These are phyloP conservation scores for Periphyllus acericola DNA, from an alignment of 2,888 invertebrate species.

Conservation along the genomic window DNA sequence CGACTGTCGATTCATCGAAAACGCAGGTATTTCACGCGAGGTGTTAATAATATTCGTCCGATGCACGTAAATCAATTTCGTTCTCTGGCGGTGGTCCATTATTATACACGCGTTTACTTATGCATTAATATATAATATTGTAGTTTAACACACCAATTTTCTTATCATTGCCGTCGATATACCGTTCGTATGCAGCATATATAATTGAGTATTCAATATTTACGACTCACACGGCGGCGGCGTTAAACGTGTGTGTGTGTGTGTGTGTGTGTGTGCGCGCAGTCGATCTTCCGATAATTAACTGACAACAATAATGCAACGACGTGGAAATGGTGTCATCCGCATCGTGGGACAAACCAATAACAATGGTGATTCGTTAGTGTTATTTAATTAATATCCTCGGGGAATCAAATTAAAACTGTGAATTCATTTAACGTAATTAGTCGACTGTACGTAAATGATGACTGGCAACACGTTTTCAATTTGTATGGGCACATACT, in stretches of 20 bases:
- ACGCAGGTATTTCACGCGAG: constrained; percentile 28
- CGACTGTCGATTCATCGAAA: constrained; percentile 46
- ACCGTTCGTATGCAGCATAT: background rate
- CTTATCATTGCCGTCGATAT: background rate
- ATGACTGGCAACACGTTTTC: constrained; percentile 21
- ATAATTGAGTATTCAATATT: constrained; percentile 29
- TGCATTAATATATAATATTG: background rate
- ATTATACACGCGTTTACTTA: background rate
- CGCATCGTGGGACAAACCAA: constrained; percentile 28
- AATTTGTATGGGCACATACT: background rate
- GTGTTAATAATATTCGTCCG: background rate
- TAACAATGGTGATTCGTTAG: constrained; percentile 29
- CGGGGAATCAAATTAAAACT: background rate
- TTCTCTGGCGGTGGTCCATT: constrained; percentile 35
- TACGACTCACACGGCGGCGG: background rate
- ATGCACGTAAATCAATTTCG: constrained; percentile 23
- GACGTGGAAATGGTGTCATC: constrained; percentile 25
- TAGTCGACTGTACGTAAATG: background rate
- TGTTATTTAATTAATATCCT: constrained; percentile 28
- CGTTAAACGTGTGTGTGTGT: background rate
- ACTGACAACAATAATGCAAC: constrained; percentile 17
- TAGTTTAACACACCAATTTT: constrained; percentile 1
- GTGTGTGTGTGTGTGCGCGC: background rate
- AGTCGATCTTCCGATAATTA: constrained; percentile 34
- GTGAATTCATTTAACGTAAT: constrained; percentile 38